Conservation (phyloP, 2,113 vertebrate species). For the Porphyrio hochstetteri region DNA sequence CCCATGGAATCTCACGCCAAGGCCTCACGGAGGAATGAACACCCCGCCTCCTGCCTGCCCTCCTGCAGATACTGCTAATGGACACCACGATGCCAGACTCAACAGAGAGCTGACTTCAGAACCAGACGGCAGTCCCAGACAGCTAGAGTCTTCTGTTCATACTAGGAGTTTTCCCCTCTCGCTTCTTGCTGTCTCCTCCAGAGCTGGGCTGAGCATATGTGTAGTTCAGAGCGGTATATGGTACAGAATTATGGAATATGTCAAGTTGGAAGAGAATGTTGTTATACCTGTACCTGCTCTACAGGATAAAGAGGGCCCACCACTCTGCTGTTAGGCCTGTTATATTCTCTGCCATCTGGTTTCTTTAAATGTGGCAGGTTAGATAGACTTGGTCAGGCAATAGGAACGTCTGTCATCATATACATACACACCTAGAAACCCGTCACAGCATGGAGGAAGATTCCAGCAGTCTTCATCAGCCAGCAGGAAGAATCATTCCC, state of each 20-base stretch:
- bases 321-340: not conserved
- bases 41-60: not conserved
- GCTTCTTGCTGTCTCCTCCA: not conserved
- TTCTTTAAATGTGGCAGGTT: not conserved
- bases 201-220: not conserved
- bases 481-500: not conserved
- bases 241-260: too few species aligned
- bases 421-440: too few species aligned
- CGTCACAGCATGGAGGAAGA: not conserved
- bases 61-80: not conserved
- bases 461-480: not conserved
- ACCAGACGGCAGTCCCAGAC: not conserved
- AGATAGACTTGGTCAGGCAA: not conserved
- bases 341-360: fast-evolving
- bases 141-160: not conserved
- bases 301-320: not conserved
- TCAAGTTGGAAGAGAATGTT: not conserved
- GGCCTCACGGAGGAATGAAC: not conserved
- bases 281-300: not conserved
- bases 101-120: not conserved
- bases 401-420: not conserved
- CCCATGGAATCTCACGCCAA: not conserved
- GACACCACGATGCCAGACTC: not conserved
- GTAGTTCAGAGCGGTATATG: not conserved
- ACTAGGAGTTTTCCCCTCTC: too few species aligned